Evolutionary conservation across 2,888 invertebrate species (phyloP).

Genomic region (Acrobasis consociella): DNA sequence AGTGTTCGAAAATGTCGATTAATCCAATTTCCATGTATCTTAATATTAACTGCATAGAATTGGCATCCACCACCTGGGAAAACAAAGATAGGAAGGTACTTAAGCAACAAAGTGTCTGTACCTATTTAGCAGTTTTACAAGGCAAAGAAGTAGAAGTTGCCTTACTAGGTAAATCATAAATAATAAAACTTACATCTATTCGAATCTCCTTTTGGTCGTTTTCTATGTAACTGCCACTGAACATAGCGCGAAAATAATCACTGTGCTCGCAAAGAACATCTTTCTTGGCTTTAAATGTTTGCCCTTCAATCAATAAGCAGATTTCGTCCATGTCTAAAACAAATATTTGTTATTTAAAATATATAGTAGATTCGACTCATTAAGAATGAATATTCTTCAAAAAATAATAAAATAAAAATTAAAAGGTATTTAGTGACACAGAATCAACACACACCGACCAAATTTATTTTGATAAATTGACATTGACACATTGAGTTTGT

Average conservation of each 20-base stretch:
- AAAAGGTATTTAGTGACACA: too few species aligned
- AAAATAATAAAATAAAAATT: too few species aligned
- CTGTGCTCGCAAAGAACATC: constrained; percentile 61
- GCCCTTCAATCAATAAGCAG: constrained; percentile 51
- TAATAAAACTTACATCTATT: constrained; percentile 59
- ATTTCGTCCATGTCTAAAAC: constrained; percentile 45
- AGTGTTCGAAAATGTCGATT: constrained; percentile 59
- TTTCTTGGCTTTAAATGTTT: constrained; percentile 58
- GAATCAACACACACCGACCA: too few species aligned
- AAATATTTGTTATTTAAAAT: too few species aligned
- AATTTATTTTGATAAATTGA: constrained; percentile 3
- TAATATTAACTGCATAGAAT: constrained; percentile 61
- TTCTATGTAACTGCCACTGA: constrained; percentile 71
- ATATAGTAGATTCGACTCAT: too few species aligned
- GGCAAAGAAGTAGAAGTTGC: too few species aligned
- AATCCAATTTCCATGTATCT: constrained; percentile 63
- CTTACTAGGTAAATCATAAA: too few species aligned
- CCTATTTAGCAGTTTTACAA: too few species aligned
- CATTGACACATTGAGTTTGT: not conserved
- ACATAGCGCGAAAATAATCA: constrained; percentile 77
- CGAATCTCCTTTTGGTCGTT: constrained; percentile 56
- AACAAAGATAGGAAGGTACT: constrained; percentile 28
- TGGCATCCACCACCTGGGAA: constrained; percentile 62
- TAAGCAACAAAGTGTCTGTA: too few species aligned
- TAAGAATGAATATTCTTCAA: too few species aligned